Conservation (phyloP, 2,888 invertebrate genomes). For the Syrphus vitripennis region DNA sequence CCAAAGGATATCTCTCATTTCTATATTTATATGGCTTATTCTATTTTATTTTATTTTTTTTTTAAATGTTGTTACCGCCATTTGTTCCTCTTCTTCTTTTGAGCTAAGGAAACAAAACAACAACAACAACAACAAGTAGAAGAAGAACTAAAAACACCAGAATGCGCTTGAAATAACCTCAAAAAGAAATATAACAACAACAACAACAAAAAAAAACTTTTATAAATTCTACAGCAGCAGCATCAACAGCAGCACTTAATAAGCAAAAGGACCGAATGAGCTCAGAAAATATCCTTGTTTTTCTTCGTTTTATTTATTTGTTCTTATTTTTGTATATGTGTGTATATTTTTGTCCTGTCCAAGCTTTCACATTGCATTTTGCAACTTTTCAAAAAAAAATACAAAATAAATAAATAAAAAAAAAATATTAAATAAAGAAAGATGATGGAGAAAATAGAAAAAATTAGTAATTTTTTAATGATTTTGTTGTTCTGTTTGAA, state of each 20-base stretch:
- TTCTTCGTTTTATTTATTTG: neutral
- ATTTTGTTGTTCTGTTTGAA: slow-evolving; percentile 52
- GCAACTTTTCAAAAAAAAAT: slow-evolving; percentile 37
- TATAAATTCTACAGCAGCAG: slow-evolving; percentile 37
- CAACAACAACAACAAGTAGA: neutral
- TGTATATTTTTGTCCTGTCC: slow-evolving; percentile 39
- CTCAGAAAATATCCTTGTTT: slow-evolving; percentile 53
- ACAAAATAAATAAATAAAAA: neutral
- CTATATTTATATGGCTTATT: slow-evolving; percentile 34
- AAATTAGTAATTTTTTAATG: slow-evolving; percentile 68
- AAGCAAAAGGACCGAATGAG: slow-evolving; percentile 66
- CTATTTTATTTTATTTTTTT: slow-evolving; percentile 39
- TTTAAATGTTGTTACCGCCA: slow-evolving; percentile 50
- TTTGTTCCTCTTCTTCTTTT: slow-evolving; percentile 43
- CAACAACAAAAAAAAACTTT: slow-evolving; percentile 43
- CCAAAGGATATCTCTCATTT: slow-evolving; percentile 18
- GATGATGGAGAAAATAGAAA: slow-evolving; percentile 53
- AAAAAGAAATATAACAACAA: slow-evolving; percentile 29
- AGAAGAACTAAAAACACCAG: slow-evolving; percentile 13
- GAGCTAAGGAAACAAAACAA: neutral
- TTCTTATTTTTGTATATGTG: neutral
- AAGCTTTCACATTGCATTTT: slow-evolving; percentile 63
- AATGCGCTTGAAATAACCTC: slow-evolving; percentile 48
- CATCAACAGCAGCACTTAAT: slow-evolving; percentile 63
- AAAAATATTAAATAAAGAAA: slow-evolving; percentile 16